Base-by-base conservation (phyloP, 92 coral and sea anemone species). In the Anthopleura xanthogrammica region DNA sequence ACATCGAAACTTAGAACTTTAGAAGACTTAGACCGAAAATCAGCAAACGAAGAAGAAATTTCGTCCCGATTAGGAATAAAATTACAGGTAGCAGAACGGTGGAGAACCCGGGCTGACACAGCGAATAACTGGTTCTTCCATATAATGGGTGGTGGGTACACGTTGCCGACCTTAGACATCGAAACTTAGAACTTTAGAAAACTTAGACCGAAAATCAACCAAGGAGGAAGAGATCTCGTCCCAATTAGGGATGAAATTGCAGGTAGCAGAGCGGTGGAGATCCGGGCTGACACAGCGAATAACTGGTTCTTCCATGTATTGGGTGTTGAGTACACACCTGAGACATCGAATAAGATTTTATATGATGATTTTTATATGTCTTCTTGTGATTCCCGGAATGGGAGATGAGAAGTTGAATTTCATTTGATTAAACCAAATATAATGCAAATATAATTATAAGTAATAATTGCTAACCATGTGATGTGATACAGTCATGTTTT, bases 1-100 rank as follows among this genome's bases (percentile, higher is more conserved):
- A 91, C 95, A n/a, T 88, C 92, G 22, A 93, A 89, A 77, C 46
- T 93, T 77, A 87, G 88, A 66, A 93, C 97, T 12, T 77, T 93
- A 23, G 79, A 93, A 14, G 88, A 89, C 77, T 13, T 91, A 79
- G 93, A 91, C 79, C 42, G 85, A 81, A 75, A 80, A 17, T 7
- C 58, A 55, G 79, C 79, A 17, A 24, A 72, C 0, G 79, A 72
- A 7, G 57, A 42, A 10, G 80, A 72, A 10, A 58, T 60, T 20
- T 39, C 74, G 2, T 56, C 78, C 13, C 36, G 75, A 29, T 50
- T 79, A 70, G 66, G 52, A 60, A 39, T 76, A 29, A 68, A 55
- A 70, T 52, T 85, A 70, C 83, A 85, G 57, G 20, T 66, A n/a
- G 16, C 83, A 8, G 77, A 85, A 71, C 77, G 76, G 36, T 85